Evolutionary conservation across 2,113 vertebrate species (phyloP), one percentile per base, ranked within the genome.

Genomic region (Montifringilla adamsi): DNA sequence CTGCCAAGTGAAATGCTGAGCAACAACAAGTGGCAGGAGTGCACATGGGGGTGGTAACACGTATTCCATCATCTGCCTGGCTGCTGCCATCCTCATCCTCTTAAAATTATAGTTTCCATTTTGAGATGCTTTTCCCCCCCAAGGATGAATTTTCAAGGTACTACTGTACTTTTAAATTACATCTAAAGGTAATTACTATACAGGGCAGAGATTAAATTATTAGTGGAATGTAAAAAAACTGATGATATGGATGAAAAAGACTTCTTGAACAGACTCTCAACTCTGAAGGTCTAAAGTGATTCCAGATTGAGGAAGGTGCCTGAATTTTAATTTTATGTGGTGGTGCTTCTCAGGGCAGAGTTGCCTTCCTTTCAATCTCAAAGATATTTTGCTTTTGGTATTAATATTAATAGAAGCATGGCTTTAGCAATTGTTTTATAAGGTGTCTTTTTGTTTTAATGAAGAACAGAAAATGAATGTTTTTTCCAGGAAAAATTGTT

Each of bases 251-350:
- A 93, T 64, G 81, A 80, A 94, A 90, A 59, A 10, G 50, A 30
- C 43, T 89, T 81, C 37, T 87, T 87, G 64, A 87, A 50, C 39
- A 84, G 84, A 80, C 24, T 69, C 37, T 74, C 28, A 18, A 22
- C 47, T 84, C 22, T 52, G 30, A 69, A 58, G 69, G 64, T 64
- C 67, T 94, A 59, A 79, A 87, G n/a, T 53, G 82, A 87, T 75
- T 97, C 83, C 62, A 89, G 44, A 74, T n/a, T 68, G 72, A 95
- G 64, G 28, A 96, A 67, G 4, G 11, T 74, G 88, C 80, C 66
- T 91, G 89, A 96, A 95, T 96, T 93, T 89, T 91, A 91, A 82
- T 94, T 93, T 95, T 90, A 91, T 77, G 27, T 60, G 33, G 27
- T 60, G 33, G 16, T 52, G 20, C 50, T 87, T 95, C 77, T 90